Evolutionary conservation across 2,113 vertebrate genomes (phyloP), one percentile per base, ranked within the genome.

Genomic region (Rhodinocichla rosea): DNA sequence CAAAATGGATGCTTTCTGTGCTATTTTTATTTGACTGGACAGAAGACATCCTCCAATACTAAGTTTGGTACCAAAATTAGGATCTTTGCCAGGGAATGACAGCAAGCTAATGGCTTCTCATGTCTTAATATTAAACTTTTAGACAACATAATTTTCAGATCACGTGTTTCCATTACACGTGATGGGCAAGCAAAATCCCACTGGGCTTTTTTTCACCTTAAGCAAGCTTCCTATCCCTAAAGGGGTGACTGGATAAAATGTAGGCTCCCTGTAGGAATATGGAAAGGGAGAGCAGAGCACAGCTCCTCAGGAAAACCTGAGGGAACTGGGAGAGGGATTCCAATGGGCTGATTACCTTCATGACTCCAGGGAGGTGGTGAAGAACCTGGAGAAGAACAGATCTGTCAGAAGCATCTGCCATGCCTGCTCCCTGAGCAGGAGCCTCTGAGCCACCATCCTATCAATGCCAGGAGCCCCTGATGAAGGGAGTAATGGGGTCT

Each of bases 41-140:
- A 83, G 76, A 76, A 77, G 71, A 78, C 40, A 89, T 84, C 62
- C 81, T 84, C 62, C 81, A 90, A 59, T 44, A 83, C 71, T 53
- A 94, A 78, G 53, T 44, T 79, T 56, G 53, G 17, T 87, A 77
- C 78, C 64, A 83, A 62, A 92, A 96, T 27, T 40, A 95, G 70
- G 88, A 57, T 55, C 40, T 32, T 78, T 82, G 71, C 53, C 88
- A 93, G 78, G 57, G 33, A 92, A 65, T 13, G 44, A 83, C 15
- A 88, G 63, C 2, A 4, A 84, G 35, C 8, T 40, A 78, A 73
- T 15, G 3, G 23, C n/a, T 84, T 87, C 40, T 63, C 9, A 35
- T 37, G 65, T 83, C 42, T 87, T 64, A 57, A 59, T 59, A 70
- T 39, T 47, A 68, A 83, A 73, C 28, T 87, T 67, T 55, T 6